Base-by-base conservation (phyloP, 2,888 invertebrate species). In the Oligia strigilis region DNA sequence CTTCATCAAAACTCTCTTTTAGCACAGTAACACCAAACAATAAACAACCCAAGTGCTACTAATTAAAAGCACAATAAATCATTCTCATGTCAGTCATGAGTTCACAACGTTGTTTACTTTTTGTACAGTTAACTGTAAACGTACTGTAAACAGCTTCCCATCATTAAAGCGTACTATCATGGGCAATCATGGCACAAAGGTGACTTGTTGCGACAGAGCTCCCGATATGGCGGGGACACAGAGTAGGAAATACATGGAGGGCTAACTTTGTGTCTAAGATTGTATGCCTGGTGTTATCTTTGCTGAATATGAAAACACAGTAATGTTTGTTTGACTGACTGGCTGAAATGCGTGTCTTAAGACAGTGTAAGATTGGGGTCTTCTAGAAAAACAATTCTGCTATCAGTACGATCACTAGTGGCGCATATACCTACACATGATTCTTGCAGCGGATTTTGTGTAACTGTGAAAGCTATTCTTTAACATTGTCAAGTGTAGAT, bases 121-220 rank as follows among this genome's bases (percentile, higher is more conserved):
- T 87, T 85, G 64, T 72, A 1, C 19, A 64, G 67, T 52, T 85
- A 84, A 85, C 85, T 80, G 87, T 85, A 80, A 83, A 78, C 75
- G 43, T 49, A 78, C 74, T 72, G 72, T 85, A 79, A 80, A 87
- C 85, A 87, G 64, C 71, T 85, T 85, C 85, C 85, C 85, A 87
- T 80, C 88, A 67, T 84, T 87, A 85, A 77, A 80, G 49, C 62
- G 14, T 67, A 75, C 75, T 85, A 87, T 87, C 75, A 76, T 80
- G 88, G 77, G 73, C 75, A 87, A 87, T 87, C 75, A 76, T 80
- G 88, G 77, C 70, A 78, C 84, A 80, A 85, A 75, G 84, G 85
- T 73, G 81, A 77, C 88, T 87, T 84, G 85, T 87, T 85, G 85
- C 88, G 62, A 85, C 88, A 80, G 77, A 77, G 77, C 77, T 87